These are phyloP conservation scores for Rhombomys opimus DNA, from an alignment of 2,113 vertebrate species.

Conservation along the genomic window DNA sequence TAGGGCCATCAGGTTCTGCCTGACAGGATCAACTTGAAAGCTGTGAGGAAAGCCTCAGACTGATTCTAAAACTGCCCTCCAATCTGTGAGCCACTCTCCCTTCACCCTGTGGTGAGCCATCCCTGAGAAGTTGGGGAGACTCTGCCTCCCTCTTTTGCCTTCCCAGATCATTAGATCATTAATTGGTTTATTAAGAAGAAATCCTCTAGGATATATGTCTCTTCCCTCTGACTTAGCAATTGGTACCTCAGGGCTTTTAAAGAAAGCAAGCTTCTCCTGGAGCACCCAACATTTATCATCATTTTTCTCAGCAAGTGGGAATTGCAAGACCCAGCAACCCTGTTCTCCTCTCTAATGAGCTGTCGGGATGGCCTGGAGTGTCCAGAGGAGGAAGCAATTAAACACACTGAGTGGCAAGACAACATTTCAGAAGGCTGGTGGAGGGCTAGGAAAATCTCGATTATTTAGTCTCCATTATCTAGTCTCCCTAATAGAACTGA, in stretches of 20 bases:
- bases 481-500: slow-evolving; percentile 54
- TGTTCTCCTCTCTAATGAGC: slow-evolving; percentile 64
- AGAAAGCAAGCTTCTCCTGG: neutral
- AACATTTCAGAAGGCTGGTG: slow-evolving; percentile 72
- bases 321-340: neutral
- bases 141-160: neutral
- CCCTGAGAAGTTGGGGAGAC: neutral
- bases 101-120: fast-evolving
- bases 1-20: neutral
- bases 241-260: slow-evolving; percentile 22
- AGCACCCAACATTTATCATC: slow-evolving; percentile 41
- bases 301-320: neutral
- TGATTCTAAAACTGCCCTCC: neutral
- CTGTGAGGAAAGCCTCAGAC: neutral
- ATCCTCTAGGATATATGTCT: neutral
- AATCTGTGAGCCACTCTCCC: neutral
- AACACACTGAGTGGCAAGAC: slow-evolving; percentile 75
- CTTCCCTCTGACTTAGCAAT: slow-evolving; percentile 2
- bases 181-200: slow-evolving; percentile 34
- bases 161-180: slow-evolving; percentile 39
- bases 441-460: neutral
- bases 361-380: slow-evolving; percentile 64
- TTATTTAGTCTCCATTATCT: slow-evolving; percentile 71
- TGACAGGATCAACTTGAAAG: neutral
- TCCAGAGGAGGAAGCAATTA: slow-evolving; percentile 79